phyloP scores from a whole-genome alignment of 2,888 invertebrate species.

The Euzetes globulus region DNA sequence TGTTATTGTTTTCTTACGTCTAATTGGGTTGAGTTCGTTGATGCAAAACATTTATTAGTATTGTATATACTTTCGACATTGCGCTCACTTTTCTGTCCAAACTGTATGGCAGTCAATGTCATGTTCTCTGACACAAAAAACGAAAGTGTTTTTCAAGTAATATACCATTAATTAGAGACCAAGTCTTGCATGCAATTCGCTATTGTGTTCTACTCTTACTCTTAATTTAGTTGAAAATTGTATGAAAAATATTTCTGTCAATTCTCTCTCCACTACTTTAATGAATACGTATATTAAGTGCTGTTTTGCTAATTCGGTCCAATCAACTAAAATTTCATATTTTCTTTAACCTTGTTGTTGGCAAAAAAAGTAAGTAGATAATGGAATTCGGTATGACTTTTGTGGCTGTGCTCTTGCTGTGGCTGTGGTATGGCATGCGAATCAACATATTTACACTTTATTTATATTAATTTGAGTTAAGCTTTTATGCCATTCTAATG shows the following conservation, averaged over 20 bases:
- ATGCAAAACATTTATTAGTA: not conserved
- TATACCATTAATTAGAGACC: slow-evolving; percentile 21
- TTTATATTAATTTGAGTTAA: not conserved
- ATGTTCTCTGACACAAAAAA: slow-evolving; percentile 32
- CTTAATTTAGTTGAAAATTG: not conserved
- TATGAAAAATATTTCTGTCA: not conserved
- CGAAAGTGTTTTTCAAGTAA: slow-evolving; percentile 27
- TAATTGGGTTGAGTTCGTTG: slow-evolving; percentile 22
- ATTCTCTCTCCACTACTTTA: not conserved
- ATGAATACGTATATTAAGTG: not conserved
- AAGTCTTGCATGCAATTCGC: slow-evolving; percentile 24
- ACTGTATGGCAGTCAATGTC: slow-evolving; percentile 27
- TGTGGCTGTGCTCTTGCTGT: not conserved
- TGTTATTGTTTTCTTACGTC: not conserved
- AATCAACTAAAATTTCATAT: slow-evolving; percentile 16
- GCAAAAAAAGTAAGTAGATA: not conserved
- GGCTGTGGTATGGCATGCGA: not conserved
- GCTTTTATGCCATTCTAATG: not conserved
- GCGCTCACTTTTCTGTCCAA: slow-evolving; percentile 26
- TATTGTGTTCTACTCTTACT: not conserved
- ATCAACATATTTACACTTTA: not conserved
- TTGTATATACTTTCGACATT: slow-evolving; percentile 23
- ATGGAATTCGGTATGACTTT: too few relatives aligned
- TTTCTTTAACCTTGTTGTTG: slow-evolving; percentile 1
- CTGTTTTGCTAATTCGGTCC: slow-evolving; percentile 3